A percentile compares a stretch with the other conserved stretches of the same genome.
These are phyloP conservation scores for Lithosia quadra DNA, from an alignment of 2,888 invertebrate genomes.

Conservation along the genomic window DNA sequence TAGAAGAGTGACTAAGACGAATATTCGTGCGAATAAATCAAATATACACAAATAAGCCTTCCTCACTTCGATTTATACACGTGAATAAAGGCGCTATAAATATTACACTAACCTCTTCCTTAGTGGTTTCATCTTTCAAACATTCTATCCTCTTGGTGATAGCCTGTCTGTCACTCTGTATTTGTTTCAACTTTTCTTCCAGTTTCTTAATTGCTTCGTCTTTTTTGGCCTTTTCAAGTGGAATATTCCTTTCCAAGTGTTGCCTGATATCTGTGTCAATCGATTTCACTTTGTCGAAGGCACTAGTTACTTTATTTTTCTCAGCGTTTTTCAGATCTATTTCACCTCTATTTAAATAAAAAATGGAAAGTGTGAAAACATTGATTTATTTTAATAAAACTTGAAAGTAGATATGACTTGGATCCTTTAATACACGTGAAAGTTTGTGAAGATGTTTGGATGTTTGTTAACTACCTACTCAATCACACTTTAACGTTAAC, in stretches of 20 bases:
- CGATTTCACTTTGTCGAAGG: constrained; percentile 84
- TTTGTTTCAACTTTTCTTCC: constrained; percentile 80
- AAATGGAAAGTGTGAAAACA: neutral
- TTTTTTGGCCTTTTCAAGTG: constrained; percentile 82
- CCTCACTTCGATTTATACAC: too few species aligned
- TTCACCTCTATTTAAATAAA: constrained; percentile 56
- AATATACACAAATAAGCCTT: too few species aligned
- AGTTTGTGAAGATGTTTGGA: too few species aligned
- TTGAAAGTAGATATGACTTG: too few species aligned
- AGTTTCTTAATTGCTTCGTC: constrained; percentile 81
- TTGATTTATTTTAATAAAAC: too few species aligned
- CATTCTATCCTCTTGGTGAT: constrained; percentile 83
- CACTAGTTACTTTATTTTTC: constrained; percentile 73
- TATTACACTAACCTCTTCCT: constrained; percentile 80
- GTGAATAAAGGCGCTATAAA: too few species aligned
- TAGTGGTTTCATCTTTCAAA: constrained; percentile 87
- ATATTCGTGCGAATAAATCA: too few species aligned
- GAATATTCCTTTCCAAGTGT: constrained; percentile 85
- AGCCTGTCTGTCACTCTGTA: constrained; percentile 76
- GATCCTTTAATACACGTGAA: too few species aligned
- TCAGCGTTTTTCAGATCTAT: constrained; percentile 79
- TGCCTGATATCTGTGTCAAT: constrained; percentile 86
- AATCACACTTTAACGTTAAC: too few species aligned
- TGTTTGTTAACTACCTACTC: too few species aligned
- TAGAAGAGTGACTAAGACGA: too few species aligned